Evolutionary conservation across 2,797 vertebrate species (phyloP).

Genomic region (Uromys caudimaculatus): DNA sequence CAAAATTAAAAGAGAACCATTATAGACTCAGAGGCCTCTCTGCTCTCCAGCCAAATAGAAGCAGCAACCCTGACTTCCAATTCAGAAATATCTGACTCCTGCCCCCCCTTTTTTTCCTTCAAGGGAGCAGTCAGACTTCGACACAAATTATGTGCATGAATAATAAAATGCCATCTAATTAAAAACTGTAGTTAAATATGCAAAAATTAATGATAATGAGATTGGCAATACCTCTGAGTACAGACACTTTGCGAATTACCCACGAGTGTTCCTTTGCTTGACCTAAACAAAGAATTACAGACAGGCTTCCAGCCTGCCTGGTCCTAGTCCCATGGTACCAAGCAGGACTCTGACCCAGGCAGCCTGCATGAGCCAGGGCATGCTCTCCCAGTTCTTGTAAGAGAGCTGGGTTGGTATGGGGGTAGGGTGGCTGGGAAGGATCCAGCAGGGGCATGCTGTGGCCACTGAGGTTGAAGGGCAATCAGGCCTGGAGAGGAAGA

Average conservation of each 20-base stretch:
- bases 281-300: conserved; percentile 93
- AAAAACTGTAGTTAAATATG: conserved; percentile 99
- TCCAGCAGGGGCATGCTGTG: neutral
- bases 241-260: conserved; percentile 98
- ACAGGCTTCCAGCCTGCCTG: conserved; percentile 89
- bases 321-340: conserved; percentile 75
- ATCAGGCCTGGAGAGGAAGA: neutral
- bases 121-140: conserved; percentile 92
- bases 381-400: neutral
- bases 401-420: neutral
- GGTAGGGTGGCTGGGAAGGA: fast-evolving
- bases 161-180: conserved; percentile 99
- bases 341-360: conserved; percentile 74
- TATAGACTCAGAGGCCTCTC: conserved; percentile 90
- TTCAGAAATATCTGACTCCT: conserved; percentile 88
- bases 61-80: conserved; percentile 88
- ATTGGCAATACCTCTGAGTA: conserved; percentile 99
- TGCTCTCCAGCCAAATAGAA: conserved; percentile 89
- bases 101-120: conserved; percentile 76
- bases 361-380: conserved; percentile 67
- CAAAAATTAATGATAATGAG: conserved; percentile 99
- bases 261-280: conserved; percentile 95
- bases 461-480: neutral
- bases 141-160: conserved; percentile 99
- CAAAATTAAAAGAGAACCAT: conserved; percentile 98